Evolutionary conservation across 2,113 vertebrate genomes (phyloP), one percentile per base, ranked within the genome.

Genomic region (Motacilla alba): DNA sequence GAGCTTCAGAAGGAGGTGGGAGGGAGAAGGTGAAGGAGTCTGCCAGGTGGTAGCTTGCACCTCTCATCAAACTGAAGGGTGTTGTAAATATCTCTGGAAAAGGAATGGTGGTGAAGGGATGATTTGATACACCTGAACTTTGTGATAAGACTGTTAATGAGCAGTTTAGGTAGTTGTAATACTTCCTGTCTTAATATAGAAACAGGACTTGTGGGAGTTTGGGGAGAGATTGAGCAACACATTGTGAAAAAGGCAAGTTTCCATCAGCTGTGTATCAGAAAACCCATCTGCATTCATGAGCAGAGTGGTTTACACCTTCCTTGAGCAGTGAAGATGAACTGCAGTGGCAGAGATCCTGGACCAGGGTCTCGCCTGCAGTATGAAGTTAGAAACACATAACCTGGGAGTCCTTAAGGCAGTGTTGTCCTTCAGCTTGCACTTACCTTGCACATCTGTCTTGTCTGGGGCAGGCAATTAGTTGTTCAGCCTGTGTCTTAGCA

Each of bases 371-470:
- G 0, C 22, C 68, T 56, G 46, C 39, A 33, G 46, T 20, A 13
- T 0, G 0, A 46, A 14, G 33, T 73, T 58, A 77, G 63, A 52
- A 68, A 41, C 20, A 10, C 0, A 3, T 70, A 47, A 66, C 10
- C 47, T 49, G 13, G 35, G 76, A 62, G 67, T 41, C 26, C 18
- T 43, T 58, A 7, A 16, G 73, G 33, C 43, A 55, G 0, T 15
- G 33, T 10, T 83, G 27, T 26, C 46, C 31, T 89, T 58, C 20
- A 49, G 37, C 43, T 85, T 78, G 31, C 11, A 15, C 37, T 73
- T 67, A 9, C 3, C 33, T 83, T 62, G 46, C 39, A 30, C 18
- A 19, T 58, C 22, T 58, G 0, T n/a, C 41, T 53, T 1, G 0
- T 13, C 49, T 56, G 63, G n/a, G 46, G 17, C 89, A 60, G 47